Base-by-base conservation (phyloP, 2,888 invertebrate species). In the Pseudeuparius sepicola region DNA sequence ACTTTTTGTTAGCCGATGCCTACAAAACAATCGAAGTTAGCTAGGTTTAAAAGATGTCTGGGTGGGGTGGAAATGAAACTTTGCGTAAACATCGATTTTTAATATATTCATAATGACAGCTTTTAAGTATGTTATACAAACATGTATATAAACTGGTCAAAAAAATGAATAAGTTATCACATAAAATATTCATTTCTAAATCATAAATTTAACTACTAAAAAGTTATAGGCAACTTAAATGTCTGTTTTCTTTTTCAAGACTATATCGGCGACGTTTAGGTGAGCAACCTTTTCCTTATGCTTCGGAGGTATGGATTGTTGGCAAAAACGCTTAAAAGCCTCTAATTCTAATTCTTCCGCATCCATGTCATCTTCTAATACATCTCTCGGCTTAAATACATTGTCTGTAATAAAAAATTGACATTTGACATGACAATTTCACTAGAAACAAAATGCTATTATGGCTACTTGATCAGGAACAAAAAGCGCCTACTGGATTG, bases 291-390 rank as follows among this genome's bases (percentile, higher is more conserved):
- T 80, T 43, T 81, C 81, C 55, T 83, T 80, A 48, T 78, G 72
- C 43, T 78, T 75, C 1, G 79, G 75, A 32, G 84, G 80, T 43
- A 85, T 78, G 43, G 85, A 86, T 58, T 84, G 84, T 53, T 81
- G 78, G 48, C 85, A 86, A 62, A 85, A 87, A 12, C 86, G 73
- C 60, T 90, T 89, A 64, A 89, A 86, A 2, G 83, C 81, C 56
- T 89, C 88, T 44, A 87, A 68, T 57, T 88, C 88, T 2, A 82
- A 66, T 53, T 87, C 87, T 20, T 78, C 77, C 36, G 78, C 79
- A 55, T 87, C 86, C 53, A 87, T 69, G 11, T 80, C 82, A 44
- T 82, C 72, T 58, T 86, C 83, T 42, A 81, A 68, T 59, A 85
- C 79, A 56, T 81, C 80, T 63, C 82, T 82, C 27, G 85, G 86